Evolutionary conservation across 2,888 invertebrate genomes (phyloP), one percentile per base, ranked within the genome.

Genomic region (Ormyrus rosae): DNA sequence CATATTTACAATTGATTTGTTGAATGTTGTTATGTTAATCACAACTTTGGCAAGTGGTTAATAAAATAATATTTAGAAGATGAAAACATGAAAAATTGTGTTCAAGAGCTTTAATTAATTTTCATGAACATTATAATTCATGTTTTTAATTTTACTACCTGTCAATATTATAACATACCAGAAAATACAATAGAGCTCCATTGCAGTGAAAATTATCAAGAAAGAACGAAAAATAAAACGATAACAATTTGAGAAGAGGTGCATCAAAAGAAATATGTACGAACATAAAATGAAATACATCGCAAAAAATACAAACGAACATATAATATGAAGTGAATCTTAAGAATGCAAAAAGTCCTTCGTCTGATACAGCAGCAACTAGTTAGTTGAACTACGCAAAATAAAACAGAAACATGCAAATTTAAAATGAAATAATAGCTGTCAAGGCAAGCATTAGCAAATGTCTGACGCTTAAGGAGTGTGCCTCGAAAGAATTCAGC

Each of bases 251-350:
- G 81, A 84, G 63, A 81, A 81, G 83, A 81, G 50, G 85, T 83
- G 65, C 63, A 64, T 79, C 53, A 67, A 72, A 71, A 80, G 9
- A 70, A 75, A 72, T 48, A 48, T 46, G 64, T 67, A 55, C 50
- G n/a, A 76, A 72, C 13, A 64, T 55, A 69, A 61, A 70, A 56
- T 83, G 73, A 84, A 84, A 85, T 86, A 87, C 85, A 84, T 85
- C 75, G 85, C 86, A 89, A 89, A 86, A 85, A 85, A 88, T 86
- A 84, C 81, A 84, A 86, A 89, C 86, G 72, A 89, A 90, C 86
- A 81, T 61, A 71, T 69, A 89, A 87, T 73, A 86, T 87, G 86
- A 80, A 86, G 86, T 88, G 86, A 78, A 84, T 74, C 55, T 82
- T 55, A 83, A 84, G 67, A 82, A 80, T 56, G 77, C 76, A 84